Base-by-base conservation (phyloP, 2,113 vertebrate genomes). In the Aepyceros melampus region DNA sequence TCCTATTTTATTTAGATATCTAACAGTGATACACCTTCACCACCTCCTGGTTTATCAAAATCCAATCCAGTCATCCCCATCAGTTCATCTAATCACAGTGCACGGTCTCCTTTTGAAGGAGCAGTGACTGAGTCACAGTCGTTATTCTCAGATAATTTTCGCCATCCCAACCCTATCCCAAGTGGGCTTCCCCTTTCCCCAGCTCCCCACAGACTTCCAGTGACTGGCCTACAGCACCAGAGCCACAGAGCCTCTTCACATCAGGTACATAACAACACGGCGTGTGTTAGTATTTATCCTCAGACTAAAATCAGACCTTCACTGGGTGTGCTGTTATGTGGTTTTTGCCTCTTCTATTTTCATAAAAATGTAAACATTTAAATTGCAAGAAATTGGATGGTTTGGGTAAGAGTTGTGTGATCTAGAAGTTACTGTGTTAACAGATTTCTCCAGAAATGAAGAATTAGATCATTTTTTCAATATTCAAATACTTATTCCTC, bases 201-300 rank as follows among this genome's bases (percentile, higher is more conserved):
- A 99, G 98, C 97, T 99, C 99, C 92, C 99, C 99, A 96, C 99
- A 99, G 97, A 99, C 99, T 94, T 99, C 99, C 55, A 99, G 99
- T 88, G 99, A 99, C 97, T 99, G 99, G 99, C 99, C 99, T 87
- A 99, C 99, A 99, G 99, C 99, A 97, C 99, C 99, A 93, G 99
- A 99, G 99, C 99, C 99, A 98, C 99, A 99, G 99, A 99, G 99
- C 99, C 99, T 99, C 98, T 99, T 99, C 99, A 99, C 99, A 96
- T 99, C 99, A 99, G 99, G 99, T 99, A 95, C 11, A 4, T 60
- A 12, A 3, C 79, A 40, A 3, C 1, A 0, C 76, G 55, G 15
- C 40, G 0, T 1, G 0, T 79, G 1, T 36, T 60, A 33, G 25
- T 90, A 8, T 31, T 76, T 40, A 15, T 14, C n/a, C n/a, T 53